Evolutionary conservation across 2,888 invertebrate species (phyloP), one percentile per base, ranked within the genome.

Genomic region (Mythimna loreyi): DNA sequence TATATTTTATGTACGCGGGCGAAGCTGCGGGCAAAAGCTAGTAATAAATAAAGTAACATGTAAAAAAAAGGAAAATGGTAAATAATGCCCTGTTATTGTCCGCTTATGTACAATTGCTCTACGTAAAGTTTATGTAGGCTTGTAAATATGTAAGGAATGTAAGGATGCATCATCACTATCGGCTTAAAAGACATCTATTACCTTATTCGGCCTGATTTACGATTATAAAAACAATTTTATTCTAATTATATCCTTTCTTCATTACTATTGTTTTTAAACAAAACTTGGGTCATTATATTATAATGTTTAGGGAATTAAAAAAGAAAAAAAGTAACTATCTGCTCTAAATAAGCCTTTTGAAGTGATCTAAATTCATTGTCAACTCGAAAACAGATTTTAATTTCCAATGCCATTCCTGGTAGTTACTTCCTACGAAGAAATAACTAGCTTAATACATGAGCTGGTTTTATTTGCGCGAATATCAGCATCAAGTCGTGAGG

Each of bases 401-500:
- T 19, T 53, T n/a, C 11, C 8, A 62, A 59, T 43, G 49, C 49
- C 49, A 58, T 69, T n/a, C n/a, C n/a, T 40, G 36, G 25, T 80
- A 59, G 69, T 70, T 77, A 81, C 49, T 81, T 67, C 57, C 66
- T 61, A 52, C 47, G 64, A 62, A 69, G 63, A 66, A 77, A 81
- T 77, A 77, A 82, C 79, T 70, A 75, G 63, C 73, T 67, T 61
- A 56, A 63, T 68, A 64, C 40, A 62, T 63, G 60, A 69, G 70
- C 72, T 70, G 72, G 64, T 71, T 80, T 72, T 61, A 72, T 78
- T 78, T 63, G 55, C 30, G 57, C 30, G 57, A 71, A 73, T 66
- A 75, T 76, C 67, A 55, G 69, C 72, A 62, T 56, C 60, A 7
- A 83, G 72, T 82, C 83, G 83, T 82, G 83, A 73, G 81, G 55